Evolutionary conservation across 2,888 invertebrate genomes (phyloP).

Genomic region (Heliconius hortense): DNA sequence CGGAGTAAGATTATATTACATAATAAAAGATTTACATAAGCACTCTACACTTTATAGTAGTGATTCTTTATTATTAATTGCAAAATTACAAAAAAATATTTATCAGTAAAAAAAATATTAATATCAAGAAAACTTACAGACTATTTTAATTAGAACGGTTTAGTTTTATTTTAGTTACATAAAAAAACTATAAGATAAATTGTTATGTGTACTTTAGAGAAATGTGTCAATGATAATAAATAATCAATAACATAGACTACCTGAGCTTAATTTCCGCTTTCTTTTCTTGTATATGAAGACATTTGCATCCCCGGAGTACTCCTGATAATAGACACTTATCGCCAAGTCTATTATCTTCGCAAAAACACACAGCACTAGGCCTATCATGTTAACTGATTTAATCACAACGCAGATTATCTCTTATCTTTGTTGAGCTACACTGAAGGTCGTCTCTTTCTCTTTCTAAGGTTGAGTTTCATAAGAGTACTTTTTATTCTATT

Average conservation of each 20-base stretch:
- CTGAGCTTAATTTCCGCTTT: constrained; percentile 50
- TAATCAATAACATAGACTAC: constrained; percentile 23
- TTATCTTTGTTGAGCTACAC: constrained; percentile 39
- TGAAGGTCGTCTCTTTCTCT: constrained; percentile 56
- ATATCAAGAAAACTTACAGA: too few species aligned
- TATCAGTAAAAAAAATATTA: too few species aligned
- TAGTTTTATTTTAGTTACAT: neutral
- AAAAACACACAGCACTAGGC: constrained; percentile 62
- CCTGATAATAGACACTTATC: constrained; percentile 47
- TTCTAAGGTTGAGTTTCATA: constrained; percentile 52
- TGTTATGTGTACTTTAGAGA: neutral
- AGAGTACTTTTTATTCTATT: constrained; percentile 37
- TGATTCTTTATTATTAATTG: too few species aligned
- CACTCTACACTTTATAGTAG: neutral
- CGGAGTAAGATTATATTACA: neutral
- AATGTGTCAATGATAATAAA: neutral
- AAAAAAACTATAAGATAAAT: neutral
- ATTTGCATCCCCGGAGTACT: constrained; percentile 32
- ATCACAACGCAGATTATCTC: constrained; percentile 36
- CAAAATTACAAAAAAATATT: too few species aligned
- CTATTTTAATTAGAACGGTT: too few species aligned
- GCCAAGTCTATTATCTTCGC: constrained; percentile 61
- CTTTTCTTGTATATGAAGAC: constrained; percentile 46
- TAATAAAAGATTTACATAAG: constrained; percentile 15
- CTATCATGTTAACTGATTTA: constrained; percentile 61